phyloP scores from a whole-genome alignment of 2,113 vertebrate genomes.

The Nothoprocta perdicaria region DNA sequence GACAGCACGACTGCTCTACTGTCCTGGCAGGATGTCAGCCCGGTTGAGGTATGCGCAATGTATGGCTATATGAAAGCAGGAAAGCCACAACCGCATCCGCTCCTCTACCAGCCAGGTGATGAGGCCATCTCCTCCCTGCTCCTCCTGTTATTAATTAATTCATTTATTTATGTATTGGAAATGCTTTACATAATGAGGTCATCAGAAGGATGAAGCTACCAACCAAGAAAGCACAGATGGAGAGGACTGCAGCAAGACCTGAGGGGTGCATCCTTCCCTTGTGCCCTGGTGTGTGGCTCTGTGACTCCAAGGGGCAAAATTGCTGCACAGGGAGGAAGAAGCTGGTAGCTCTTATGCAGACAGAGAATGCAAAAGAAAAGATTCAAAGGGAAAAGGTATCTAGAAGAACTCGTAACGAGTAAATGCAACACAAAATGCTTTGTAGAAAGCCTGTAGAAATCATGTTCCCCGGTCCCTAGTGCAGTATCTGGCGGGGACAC shows the following conservation, averaged over 20 bases:
- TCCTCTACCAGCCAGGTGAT: background rate
- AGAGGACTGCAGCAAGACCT: background rate
- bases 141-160: background rate
- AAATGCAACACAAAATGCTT: background rate
- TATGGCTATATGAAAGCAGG: too few species aligned
- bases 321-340: rapidly evolving
- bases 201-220: background rate
- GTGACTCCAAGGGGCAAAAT: background rate
- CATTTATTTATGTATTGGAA: background rate
- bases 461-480: background rate
- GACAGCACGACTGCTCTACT: rapidly evolving
- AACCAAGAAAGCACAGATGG: background rate
- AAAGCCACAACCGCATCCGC: background rate
- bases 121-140: background rate
- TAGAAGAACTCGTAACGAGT: background rate
- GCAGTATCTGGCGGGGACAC: rapidly evolving
- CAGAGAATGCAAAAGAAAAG: background rate
- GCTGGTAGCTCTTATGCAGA: background rate
- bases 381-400: background rate
- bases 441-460: background rate
- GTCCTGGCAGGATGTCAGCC: background rate
- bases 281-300: rapidly evolving
- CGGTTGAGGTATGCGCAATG: background rate
- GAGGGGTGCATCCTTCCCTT: background rate
- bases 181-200: background rate